Percentiles rank a stretch among this genome's conserved stretches.
These are phyloP conservation scores for Chlamydotis undulata DNA, from an alignment of 2,113 vertebrate species.

Conservation along the genomic window DNA sequence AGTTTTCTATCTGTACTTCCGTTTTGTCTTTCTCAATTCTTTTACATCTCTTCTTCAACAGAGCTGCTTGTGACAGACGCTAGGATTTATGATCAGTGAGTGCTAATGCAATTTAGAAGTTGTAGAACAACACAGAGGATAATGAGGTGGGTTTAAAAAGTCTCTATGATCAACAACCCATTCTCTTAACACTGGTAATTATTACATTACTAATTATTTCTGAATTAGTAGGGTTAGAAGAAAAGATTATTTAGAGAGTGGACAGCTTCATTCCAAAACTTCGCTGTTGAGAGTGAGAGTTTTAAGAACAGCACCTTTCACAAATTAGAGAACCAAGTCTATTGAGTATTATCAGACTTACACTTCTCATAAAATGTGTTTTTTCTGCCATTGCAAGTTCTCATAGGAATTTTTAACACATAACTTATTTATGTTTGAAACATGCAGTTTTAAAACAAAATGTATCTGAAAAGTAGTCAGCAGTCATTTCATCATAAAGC, in stretches of 20 bases:
- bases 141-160: neutral
- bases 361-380: neutral
- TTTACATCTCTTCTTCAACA: neutral
- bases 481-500: neutral
- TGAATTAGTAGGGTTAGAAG: neutral
- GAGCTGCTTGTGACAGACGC: neutral
- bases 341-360: neutral
- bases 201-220: constrained; percentile 1
- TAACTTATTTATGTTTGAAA: neutral
- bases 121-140: neutral
- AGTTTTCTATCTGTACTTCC: neutral
- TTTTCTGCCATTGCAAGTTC: neutral
- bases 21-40: neutral
- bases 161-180: neutral
- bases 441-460: neutral
- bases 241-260: neutral
- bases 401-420: neutral
- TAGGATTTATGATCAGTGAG: neutral
- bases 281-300: neutral
- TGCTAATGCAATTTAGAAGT: neutral
- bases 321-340: neutral
- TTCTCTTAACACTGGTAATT: neutral
- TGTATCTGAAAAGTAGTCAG: neutral
- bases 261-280: neutral
- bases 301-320: neutral